A percentile compares a stretch with the other conserved stretches of the same genome.
phyloP scores from a whole-genome alignment of 2,113 vertebrate species.

The Festucalex cinctus region DNA sequence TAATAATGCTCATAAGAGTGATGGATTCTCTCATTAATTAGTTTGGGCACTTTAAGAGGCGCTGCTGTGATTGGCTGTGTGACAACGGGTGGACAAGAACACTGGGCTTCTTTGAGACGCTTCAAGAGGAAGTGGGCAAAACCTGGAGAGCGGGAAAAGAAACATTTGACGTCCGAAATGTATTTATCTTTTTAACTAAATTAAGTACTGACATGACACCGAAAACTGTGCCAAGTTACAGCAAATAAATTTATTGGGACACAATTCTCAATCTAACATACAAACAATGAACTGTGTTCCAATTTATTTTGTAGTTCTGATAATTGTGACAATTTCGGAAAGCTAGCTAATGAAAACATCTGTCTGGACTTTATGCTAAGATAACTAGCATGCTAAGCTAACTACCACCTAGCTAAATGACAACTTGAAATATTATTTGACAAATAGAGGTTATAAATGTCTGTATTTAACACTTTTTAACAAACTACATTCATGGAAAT shows the following conservation, averaged over 20 bases:
- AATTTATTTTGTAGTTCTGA: not conserved
- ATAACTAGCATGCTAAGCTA: not conserved
- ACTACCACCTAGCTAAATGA: no score
- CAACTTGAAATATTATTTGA: not conserved
- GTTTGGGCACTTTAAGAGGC: conserved; percentile 74
- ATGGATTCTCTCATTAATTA: conserved; percentile 51
- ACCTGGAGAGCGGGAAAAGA: conserved; percentile 40
- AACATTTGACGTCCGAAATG: conserved; percentile 7
- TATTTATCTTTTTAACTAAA: not conserved
- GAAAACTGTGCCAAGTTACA: not conserved
- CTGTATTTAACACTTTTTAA: not conserved
- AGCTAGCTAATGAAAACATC: no score
- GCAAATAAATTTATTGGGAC: not conserved
- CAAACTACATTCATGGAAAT: conserved; percentile 14
- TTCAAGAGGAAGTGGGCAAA: conserved; percentile 71
- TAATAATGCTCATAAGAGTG: conserved; percentile 32
- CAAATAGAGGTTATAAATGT: not conserved
- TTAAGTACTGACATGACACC: not conserved
- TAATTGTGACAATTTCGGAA: no score
- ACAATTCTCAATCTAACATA: not conserved
- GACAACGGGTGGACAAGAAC: conserved; percentile 79
- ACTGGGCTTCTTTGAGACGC: conserved; percentile 76
- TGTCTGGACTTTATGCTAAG: not conserved
- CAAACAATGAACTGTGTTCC: not conserved
- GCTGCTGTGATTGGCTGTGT: conserved; percentile 79